Conservation (phyloP, 2,113 vertebrate genomes). For the Dryoscopus gambensis region DNA sequence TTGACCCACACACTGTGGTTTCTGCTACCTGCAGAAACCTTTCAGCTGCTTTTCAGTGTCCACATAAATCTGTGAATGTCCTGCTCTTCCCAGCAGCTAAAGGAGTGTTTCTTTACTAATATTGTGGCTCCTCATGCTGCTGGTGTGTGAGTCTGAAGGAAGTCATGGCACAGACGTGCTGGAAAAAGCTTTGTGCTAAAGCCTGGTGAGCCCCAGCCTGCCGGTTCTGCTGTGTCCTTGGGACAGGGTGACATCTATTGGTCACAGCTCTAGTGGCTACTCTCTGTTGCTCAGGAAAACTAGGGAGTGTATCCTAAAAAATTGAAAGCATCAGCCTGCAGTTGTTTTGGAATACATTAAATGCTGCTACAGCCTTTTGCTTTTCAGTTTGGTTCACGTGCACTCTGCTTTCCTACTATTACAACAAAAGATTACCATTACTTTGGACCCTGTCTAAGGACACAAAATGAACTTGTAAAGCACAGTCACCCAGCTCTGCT, state of each 20-base stretch:
- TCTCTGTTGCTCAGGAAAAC: neutral
- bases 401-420: neutral
- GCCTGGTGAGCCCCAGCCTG: neutral
- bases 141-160: neutral
- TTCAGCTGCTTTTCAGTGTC: neutral
- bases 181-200: neutral
- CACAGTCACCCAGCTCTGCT: neutral
- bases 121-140: neutral
- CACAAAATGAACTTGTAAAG: neutral
- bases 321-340: neutral
- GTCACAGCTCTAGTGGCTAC: neutral
- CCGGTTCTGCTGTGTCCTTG: neutral
- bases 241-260: slow-evolving; percentile 43
- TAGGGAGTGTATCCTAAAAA: neutral
- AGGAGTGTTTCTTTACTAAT: neutral
- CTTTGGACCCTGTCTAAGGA: neutral
- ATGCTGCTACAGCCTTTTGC: neutral
- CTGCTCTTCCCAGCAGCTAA: neutral
- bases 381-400: neutral
- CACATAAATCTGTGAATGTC: neutral
- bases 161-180: neutral
- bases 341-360: neutral
- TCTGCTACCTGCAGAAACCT: neutral
- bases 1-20: neutral
- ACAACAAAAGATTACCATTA: neutral